Conservation (phyloP, 2,797 vertebrate genomes). For the Octomys mimax region DNA sequence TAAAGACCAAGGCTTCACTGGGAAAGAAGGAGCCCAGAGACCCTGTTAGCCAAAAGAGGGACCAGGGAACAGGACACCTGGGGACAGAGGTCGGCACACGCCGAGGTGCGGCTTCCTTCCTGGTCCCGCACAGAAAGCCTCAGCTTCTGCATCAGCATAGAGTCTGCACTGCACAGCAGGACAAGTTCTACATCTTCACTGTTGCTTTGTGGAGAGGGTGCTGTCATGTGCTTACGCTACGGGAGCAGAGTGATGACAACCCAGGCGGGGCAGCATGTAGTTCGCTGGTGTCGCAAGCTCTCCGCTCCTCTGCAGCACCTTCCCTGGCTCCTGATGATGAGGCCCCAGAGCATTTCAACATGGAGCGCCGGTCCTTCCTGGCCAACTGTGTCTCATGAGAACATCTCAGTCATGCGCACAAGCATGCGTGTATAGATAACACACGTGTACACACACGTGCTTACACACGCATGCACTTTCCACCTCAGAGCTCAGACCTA, state of each 20-base stretch:
- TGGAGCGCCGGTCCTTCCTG: background rate
- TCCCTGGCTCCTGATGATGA: no score
- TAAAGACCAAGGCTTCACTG: background rate
- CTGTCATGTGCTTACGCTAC: background rate
- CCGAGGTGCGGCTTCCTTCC: background rate
- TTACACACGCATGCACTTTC: background rate
- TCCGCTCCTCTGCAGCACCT: background rate
- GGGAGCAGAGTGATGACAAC: slow-evolving; percentile 21
- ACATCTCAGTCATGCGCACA: background rate
- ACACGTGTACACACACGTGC: background rate
- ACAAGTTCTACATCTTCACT: background rate
- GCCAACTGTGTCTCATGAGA: background rate
- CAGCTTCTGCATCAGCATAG: background rate
- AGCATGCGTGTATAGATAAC: background rate
- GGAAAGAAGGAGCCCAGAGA: background rate
- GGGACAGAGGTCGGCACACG: background rate
- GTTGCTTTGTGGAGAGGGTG: background rate
- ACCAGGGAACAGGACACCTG: no score
- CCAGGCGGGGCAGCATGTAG: background rate
- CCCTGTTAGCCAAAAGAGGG: background rate
- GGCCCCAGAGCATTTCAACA: background rate
- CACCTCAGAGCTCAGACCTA: background rate
- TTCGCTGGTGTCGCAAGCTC: background rate
- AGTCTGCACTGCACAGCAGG: background rate
- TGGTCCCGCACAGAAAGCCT: background rate